A percentile compares a stretch with the other conserved stretches of the same genome.
Evolutionary conservation across 2,797 vertebrate genomes (phyloP).

Genomic region (Gambelia wislizenii): DNA sequence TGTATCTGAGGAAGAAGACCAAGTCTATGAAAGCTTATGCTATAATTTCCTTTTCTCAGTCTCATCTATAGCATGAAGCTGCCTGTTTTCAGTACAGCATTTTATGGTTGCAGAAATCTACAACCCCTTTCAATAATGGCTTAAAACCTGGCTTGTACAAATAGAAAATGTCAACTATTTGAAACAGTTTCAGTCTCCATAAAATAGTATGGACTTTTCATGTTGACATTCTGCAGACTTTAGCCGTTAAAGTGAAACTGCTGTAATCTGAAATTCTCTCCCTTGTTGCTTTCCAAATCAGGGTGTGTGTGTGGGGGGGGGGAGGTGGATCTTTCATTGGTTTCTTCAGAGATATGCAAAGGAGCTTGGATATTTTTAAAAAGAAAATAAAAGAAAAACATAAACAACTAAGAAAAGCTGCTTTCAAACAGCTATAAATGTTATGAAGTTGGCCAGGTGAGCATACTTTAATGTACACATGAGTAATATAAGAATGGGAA

Average conservation of each 20-base stretch:
- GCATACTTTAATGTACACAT: slow-evolving; percentile 47
- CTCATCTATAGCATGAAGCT: not conserved
- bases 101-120: slow-evolving; percentile 19
- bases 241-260: slow-evolving; percentile 57
- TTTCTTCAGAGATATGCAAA: slow-evolving; percentile 58
- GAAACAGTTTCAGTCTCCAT: slow-evolving; percentile 52
- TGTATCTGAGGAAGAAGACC: too few relatives aligned
- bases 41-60: too few relatives aligned
- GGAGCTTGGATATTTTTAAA: slow-evolving; percentile 48
- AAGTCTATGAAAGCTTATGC: too few relatives aligned
- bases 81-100: not conserved
- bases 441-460: slow-evolving; percentile 51
- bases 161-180: slow-evolving; percentile 44
- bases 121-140: slow-evolving; percentile 29
- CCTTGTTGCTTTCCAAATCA: slow-evolving; percentile 55
- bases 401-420: slow-evolving; percentile 30
- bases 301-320: too few relatives aligned
- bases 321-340: slow-evolving; percentile 58
- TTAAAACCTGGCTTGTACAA: slow-evolving; percentile 45
- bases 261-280: slow-evolving; percentile 55
- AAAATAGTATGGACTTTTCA: slow-evolving; percentile 26
- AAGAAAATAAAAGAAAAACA: not conserved
- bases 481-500: slow-evolving; percentile 25
- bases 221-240: slow-evolving; percentile 62
- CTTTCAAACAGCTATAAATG: slow-evolving; percentile 46